Percentiles rank a stretch among this genome's conserved stretches.
Conservation (phyloP, 2,113 vertebrate species). For the Pygoscelis antarcticus region DNA sequence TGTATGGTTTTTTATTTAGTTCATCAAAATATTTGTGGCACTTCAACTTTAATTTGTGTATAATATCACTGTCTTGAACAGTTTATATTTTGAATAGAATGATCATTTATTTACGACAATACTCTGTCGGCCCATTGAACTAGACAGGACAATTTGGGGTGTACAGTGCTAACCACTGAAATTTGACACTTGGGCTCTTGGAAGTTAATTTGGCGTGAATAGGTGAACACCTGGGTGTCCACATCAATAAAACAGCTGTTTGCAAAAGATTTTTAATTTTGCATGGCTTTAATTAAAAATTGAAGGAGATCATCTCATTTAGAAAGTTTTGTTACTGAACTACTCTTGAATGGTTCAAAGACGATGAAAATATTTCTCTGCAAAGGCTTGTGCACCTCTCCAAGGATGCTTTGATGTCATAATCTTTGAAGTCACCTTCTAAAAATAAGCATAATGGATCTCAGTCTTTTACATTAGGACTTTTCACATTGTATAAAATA, state of each 20-base stretch:
- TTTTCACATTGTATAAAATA: background rate
- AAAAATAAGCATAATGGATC: background rate
- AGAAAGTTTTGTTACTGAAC: background rate
- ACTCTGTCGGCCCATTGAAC: background rate
- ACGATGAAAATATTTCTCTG: background rate
- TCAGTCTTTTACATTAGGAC: background rate
- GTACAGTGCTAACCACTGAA: background rate
- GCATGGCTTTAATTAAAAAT: constrained; percentile 1
- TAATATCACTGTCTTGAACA: background rate
- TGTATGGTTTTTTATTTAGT: background rate
- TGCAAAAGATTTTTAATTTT: background rate
- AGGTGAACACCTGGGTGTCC: background rate
- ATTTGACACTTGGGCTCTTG: background rate
- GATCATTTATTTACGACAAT: background rate
- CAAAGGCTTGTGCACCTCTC: background rate
- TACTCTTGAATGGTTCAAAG: background rate
- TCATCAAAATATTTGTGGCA: background rate
- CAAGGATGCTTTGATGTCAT: background rate
- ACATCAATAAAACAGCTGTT: background rate
- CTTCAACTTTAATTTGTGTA: background rate
- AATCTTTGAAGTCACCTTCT: background rate
- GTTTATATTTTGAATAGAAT: background rate
- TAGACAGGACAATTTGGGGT: background rate
- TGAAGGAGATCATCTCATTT: background rate
- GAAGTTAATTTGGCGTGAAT: background rate